Evolutionary conservation across 2,113 vertebrate species (phyloP), one percentile per base, ranked within the genome.

Genomic region (Excalfactoria chinensis): DNA sequence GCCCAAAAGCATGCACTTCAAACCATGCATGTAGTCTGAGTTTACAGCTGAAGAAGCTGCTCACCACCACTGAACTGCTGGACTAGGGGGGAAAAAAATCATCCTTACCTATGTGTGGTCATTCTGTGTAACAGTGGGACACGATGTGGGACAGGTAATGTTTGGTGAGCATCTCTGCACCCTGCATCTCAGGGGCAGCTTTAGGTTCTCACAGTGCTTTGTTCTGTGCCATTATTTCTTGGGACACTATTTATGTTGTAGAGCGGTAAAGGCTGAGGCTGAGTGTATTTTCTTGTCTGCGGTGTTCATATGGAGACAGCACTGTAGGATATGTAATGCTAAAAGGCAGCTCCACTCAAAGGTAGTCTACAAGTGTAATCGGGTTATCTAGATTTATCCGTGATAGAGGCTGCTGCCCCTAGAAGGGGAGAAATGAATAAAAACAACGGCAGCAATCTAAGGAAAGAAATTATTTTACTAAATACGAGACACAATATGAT

Each of bases 181-280:
- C 48, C 48, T 49, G 7, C 23, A 8, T 78, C 46, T 64, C 35
- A 60, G 23, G 19, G 7, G 3, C 12, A 86, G 21, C 55, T 92
- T 81, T 51, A 55, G 44, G 28, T 51, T 82, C 67, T 84, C 7
- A 26, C 14, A 32, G 11, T 1, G 6, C 44, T 59, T 92, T 66
- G 9, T 5, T 67, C 8, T 7, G 11, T 0, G 0, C 25, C 43
- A 5, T 37, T 73, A 2, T 22, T 64, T 84, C 62, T 40, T 9
- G 15, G 34, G n/a, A 71, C 62, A 41, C 58, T 56, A 32, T 67
- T 66, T 4, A 13, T 59, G 53, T 56, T 68, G 40, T 8, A 35
- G 22, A 32, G 35, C 72, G 23, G 8, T 32, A 26, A 67, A 59
- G 11, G 28, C 41, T 41, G 40, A 17, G 46, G 21, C 23, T 76